Evolutionary conservation across 2,113 vertebrate species (phyloP), one percentile per base, ranked within the genome.

Genomic region (Pachycephala philippinensis): DNA sequence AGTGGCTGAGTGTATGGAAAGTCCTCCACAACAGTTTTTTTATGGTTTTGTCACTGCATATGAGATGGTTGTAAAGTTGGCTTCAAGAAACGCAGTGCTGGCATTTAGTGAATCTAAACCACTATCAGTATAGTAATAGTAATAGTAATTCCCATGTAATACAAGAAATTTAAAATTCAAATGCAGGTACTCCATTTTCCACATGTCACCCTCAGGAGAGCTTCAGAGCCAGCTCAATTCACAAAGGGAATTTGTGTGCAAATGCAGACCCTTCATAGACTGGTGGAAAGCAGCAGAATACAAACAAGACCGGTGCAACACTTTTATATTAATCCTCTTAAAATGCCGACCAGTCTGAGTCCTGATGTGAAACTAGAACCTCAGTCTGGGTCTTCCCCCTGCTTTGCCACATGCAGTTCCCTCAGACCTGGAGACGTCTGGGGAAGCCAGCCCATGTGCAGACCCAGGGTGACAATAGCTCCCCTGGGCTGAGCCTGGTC

Each of bases 141-240:
- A 66, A 75, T 57, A n/a, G 50, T 52, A 52, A 52, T 89, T 84
- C 60, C 65, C 45, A 35, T 83, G 61, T 82, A 87, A 65, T 69
- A 53, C 23, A 71, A 85, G 61, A 82, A 68, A 91, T 87, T 71
- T 95, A 82, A 87, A 95, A 87, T 91, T 92, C 61, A 91, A 89
- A 94, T 91, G 40, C 44, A 37, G 65, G 40, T 85, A 56, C 57
- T 93, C 53, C 17, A 64, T 92, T 95, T 95, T 91, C 69, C 53
- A 52, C 49, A 45, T 70, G 42, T 89, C 64, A 84, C 49, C 81
- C 56, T 69, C n/a, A 59, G 74, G 53, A 95, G 61, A 76, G 47
- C 56, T 87, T 61, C 17, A 78, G 44, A 66, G 57, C 49, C 72
- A 78, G 77, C 44, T 87, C 72, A 84, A 19, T 15, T 65, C 78